Percentiles rank a stretch among this genome's conserved stretches.
Conservation (phyloP, 2,888 invertebrate species). For the Nebria salina region DNA sequence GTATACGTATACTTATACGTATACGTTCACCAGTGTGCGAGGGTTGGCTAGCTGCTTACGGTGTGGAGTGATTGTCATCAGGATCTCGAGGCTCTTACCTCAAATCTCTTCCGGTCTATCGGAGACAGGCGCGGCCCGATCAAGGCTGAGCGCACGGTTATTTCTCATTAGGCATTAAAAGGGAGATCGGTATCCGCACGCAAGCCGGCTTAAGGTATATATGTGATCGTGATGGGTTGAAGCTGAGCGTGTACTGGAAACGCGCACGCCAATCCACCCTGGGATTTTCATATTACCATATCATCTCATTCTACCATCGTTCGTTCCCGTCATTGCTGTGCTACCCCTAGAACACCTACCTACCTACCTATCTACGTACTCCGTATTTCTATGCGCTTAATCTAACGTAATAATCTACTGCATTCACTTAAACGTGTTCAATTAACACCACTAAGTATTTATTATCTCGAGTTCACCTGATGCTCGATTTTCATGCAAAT, state of each 20-base stretch:
- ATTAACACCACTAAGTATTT: constrained; percentile 26
- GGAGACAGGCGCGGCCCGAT: constrained; percentile 39
- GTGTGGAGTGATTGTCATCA: constrained; percentile 45
- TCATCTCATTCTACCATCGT: background rate
- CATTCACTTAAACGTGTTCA: constrained; percentile 36
- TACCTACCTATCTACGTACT: background rate
- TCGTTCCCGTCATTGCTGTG: background rate
- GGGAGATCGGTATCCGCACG: constrained; percentile 45
- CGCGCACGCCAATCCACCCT: constrained; percentile 22
- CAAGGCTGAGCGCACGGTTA: constrained; percentile 42
- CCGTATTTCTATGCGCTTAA: constrained; percentile 13
- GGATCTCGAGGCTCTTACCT: constrained; percentile 47
- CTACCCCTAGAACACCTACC: background rate
- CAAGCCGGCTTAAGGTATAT: constrained; percentile 47
- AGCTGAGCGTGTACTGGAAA: constrained; percentile 30
- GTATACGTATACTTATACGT: background rate
- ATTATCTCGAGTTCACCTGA: constrained; percentile 8
- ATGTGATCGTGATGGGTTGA: constrained; percentile 22
- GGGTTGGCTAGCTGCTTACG: background rate
- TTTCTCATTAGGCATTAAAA: constrained; percentile 48
- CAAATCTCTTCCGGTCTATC: constrained; percentile 46
- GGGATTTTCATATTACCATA: constrained; percentile 33
- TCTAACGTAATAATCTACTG: constrained; percentile 36
- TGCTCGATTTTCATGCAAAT: background rate
- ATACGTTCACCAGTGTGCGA: background rate